phyloP scores from a whole-genome alignment of 2,113 vertebrate species.

The Ptilonorhynchus violaceus region DNA sequence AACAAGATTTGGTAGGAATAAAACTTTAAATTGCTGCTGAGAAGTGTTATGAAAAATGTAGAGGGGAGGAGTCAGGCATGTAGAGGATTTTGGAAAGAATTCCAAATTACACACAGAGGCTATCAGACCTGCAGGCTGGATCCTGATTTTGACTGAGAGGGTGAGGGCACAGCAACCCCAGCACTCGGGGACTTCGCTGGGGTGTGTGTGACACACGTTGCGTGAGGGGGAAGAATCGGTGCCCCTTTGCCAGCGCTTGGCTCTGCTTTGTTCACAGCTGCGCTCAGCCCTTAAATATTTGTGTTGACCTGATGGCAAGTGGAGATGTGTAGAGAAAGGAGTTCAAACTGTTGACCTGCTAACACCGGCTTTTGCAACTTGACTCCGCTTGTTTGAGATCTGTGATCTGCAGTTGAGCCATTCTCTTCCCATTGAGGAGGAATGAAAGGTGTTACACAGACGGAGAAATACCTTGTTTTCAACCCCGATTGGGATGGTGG shows the following conservation, averaged over 20 bases:
- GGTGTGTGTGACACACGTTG: not conserved
- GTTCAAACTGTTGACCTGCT: slow-evolving; percentile 49
- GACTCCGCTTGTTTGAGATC: slow-evolving; percentile 1
- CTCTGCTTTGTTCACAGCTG: slow-evolving; percentile 33
- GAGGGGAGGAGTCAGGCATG: not conserved
- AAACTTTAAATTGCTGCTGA: not conserved
- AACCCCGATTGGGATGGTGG: not conserved
- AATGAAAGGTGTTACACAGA: not conserved
- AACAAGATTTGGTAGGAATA: not conserved
- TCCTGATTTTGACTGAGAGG: not conserved
- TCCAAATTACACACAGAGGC: not conserved
- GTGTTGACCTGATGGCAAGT: slow-evolving; percentile 32
- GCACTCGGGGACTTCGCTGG: not conserved
- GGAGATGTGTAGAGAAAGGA: slow-evolving; percentile 37
- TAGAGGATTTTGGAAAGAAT: not conserved
- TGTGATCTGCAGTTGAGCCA: slow-evolving; percentile 26
- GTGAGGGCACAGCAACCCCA: not conserved
- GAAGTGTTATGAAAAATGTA: not conserved
- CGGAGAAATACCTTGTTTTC: not conserved
- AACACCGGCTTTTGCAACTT: slow-evolving; percentile 22
- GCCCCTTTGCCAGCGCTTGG: not conserved
- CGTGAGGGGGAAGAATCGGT: not conserved
- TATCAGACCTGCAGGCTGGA: not conserved
- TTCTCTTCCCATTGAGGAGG: slow-evolving; percentile 3
- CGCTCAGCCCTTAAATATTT: slow-evolving; percentile 11